Evolutionary conservation across 2,888 invertebrate genomes (phyloP), one percentile per base, ranked within the genome.

Genomic region (Himalopsyche anomala): DNA sequence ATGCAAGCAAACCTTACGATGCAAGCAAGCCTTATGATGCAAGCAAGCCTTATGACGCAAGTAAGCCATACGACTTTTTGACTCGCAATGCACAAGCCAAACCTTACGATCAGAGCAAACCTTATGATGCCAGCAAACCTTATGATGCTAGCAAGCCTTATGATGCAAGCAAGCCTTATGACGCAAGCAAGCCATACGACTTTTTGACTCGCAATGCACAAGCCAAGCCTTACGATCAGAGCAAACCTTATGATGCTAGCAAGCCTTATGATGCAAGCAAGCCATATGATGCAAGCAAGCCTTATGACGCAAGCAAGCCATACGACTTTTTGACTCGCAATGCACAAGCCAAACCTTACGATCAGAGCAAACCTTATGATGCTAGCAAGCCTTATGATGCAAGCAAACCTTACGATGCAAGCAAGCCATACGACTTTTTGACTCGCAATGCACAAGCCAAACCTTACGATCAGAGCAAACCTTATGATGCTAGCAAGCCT

Each of bases 321-420:
- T 84, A 84, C 36, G 84, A 84, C 11, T 38, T 28, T 9, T 19
- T 42, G 36, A 82, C 51, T 28, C 56, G 38, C 36, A 19, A 45
- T 5, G 54, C 3, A 17, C 42, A 51, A 19, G 28, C 45, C 45
- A 85, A 85, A 54, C 82, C 85, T n/a, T 85, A 85, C 54, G 85
- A 85, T 69, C 42, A 45, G 55, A n/a, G 28, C 82, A 85, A 85
- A 69, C 82, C 85, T 28, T 85, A 85, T 69, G 85, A 85, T 74
- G 9, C 15, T 9, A 54, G 56, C 85, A 82, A 82, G 82, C 54
- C 82, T 9, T 82, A 82, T n/a, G n/a, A n/a, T n/a, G 0, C 19
- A 40, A 11, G 56, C 62, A 82, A 82, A 51, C 51, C 81, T 42
- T 81, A 81, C 8, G 81, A 82, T 55, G 1, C 0, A 0, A 19